A percentile compares a stretch with the other conserved stretches of the same genome.
Evolutionary conservation across 2,113 vertebrate species (phyloP).

Genomic region (Grantiella picta): DNA sequence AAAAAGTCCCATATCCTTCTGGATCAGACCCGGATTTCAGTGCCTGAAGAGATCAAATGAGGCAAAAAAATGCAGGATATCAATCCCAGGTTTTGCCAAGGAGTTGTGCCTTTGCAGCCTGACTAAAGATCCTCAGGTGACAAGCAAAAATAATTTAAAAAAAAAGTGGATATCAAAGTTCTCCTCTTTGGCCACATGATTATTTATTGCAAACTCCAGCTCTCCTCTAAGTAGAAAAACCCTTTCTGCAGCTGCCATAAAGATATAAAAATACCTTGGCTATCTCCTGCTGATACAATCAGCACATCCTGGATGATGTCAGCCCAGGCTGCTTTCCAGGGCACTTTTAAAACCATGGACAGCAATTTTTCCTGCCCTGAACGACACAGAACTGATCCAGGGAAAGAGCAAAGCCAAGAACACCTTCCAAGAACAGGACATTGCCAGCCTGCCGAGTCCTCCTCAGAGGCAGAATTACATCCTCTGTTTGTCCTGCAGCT

Average conservation of each 20-base stretch:
- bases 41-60: neutral
- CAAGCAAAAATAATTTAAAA: neutral
- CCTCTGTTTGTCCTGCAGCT: neutral
- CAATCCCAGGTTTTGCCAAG: neutral
- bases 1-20: neutral
- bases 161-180: neutral
- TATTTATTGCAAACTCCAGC: neutral
- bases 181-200: neutral
- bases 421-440: neutral
- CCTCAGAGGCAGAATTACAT: neutral
- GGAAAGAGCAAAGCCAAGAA: neutral
- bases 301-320: neutral
- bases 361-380: neutral
- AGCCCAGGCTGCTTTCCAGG: neutral
- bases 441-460: neutral
- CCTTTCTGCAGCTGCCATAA: neutral
- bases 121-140: neutral
- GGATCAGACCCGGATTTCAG: neutral
- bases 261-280: neutral
- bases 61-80: neutral
- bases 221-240: neutral
- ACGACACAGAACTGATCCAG: neutral
- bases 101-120: neutral
- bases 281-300: neutral
- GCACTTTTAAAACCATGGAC: neutral